Conservation (phyloP, 1,140 invertebrate species). For the Saxidomus purpurata region DNA sequence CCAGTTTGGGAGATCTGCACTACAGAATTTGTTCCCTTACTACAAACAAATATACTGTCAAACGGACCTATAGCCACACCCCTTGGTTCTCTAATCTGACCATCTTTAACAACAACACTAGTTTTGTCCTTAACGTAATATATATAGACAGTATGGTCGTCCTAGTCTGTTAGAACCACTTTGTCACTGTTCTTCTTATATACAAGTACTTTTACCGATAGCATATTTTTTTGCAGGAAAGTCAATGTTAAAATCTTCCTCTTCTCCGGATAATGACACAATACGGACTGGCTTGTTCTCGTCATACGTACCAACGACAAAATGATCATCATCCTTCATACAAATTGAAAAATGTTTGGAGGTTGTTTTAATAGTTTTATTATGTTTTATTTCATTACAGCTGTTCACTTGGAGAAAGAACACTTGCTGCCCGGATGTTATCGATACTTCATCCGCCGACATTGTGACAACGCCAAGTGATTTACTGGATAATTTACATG, state of each 20-base stretch:
- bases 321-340: neutral
- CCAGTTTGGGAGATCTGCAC: neutral
- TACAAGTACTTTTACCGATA: neutral
- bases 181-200: neutral
- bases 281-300: neutral
- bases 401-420: neutral
- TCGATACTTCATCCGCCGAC: neutral
- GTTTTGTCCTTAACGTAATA: neutral
- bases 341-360: neutral
- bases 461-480: neutral
- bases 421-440: neutral
- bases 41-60: slow-evolving; percentile 1
- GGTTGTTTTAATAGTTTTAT: neutral
- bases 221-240: neutral
- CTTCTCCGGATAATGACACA: neutral
- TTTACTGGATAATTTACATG: neutral
- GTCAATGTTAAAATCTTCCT: neutral
- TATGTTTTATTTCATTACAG: neutral
- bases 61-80: slow-evolving; percentile 8
- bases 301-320: neutral
- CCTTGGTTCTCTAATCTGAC: neutral
- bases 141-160: neutral
- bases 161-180: neutral
- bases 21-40: neutral
- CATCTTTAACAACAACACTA: neutral